These are phyloP conservation scores for Thomomys bottae DNA, from an alignment of 2,113 vertebrate genomes.

Conservation along the genomic window DNA sequence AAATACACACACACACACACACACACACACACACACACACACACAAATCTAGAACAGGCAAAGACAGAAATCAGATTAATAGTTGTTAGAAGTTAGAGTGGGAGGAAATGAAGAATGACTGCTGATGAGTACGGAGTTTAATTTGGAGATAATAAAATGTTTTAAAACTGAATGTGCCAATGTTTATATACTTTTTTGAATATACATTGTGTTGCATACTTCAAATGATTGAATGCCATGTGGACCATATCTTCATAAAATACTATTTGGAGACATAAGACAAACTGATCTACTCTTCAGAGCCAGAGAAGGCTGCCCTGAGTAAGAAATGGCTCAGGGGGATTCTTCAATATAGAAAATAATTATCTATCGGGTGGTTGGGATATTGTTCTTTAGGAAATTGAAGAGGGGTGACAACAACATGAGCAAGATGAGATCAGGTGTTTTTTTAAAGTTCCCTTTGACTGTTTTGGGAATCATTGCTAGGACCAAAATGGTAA, in stretches of 20 bases:
- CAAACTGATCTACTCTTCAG: neutral
- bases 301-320: neutral
- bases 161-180: neutral
- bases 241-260: neutral
- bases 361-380: neutral
- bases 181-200: neutral
- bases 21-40: no score
- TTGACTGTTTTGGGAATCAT: neutral
- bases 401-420: neutral
- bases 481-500: neutral
- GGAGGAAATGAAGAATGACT: neutral
- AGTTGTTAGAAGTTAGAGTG: neutral
- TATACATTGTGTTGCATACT: neutral
- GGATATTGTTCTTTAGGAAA: neutral
- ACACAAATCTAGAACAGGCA: neutral
- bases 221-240: neutral
- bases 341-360: neutral
- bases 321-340: neutral
- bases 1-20: no score
- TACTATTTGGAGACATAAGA: neutral
- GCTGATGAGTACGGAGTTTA: neutral
- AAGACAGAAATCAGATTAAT: neutral
- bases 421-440: neutral
- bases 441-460: conserved; percentile 5
- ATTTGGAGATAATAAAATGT: neutral